phyloP scores from a whole-genome alignment of 2,113 vertebrate genomes.

The Phocoena phocoena region DNA sequence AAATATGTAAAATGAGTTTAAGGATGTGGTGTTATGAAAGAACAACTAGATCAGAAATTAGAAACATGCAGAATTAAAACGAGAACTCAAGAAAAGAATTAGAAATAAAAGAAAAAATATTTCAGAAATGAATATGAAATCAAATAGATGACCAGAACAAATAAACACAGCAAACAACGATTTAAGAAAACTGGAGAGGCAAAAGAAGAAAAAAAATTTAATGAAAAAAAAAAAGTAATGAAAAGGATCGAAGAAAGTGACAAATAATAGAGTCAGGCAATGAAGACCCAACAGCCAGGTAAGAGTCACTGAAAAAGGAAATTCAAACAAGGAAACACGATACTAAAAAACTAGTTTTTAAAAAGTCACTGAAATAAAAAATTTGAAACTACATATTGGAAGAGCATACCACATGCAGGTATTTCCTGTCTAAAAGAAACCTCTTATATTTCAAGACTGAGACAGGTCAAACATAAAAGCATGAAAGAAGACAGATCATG shows the following conservation, averaged over 20 bases:
- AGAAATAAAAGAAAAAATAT: slow-evolving; percentile 6
- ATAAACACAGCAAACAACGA: background rate
- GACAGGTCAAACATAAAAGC: background rate
- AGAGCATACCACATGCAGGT: background rate
- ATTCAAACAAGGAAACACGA: background rate
- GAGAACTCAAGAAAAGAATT: background rate
- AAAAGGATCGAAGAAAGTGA: background rate
- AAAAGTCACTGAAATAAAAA: background rate
- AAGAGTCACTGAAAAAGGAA: slow-evolving; percentile 24
- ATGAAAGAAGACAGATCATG: background rate
- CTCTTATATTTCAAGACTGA: background rate
- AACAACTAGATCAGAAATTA: background rate
- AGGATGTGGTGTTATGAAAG: background rate
- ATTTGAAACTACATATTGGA: background rate
- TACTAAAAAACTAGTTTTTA: background rate
- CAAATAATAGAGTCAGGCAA: background rate
- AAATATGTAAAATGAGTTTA: background rate
- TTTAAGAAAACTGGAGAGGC: background rate
- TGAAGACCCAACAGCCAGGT: background rate
- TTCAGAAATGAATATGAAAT: slow-evolving; percentile 26
- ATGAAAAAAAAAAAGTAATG: background rate
- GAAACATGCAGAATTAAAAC: slow-evolving; percentile 24
- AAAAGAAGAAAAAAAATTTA: background rate
- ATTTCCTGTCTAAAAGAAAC: background rate
- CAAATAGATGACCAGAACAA: background rate